Percentiles rank a stretch among this genome's conserved stretches.
phyloP scores from a whole-genome alignment of 2,888 invertebrate species.

The Thecocarcelia acutangulata region DNA sequence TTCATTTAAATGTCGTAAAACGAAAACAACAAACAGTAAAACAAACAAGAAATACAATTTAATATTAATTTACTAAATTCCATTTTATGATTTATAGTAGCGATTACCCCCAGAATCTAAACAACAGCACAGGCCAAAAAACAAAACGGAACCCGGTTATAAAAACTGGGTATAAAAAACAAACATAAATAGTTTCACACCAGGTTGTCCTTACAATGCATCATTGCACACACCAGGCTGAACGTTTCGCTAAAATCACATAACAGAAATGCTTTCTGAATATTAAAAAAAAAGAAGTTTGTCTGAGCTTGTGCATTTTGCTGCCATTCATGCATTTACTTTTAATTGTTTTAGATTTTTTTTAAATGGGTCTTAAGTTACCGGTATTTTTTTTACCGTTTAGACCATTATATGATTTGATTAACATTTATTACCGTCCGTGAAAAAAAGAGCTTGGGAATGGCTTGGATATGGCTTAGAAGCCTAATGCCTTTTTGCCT shows the following conservation, averaged over 20 bases:
- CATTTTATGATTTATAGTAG: slow-evolving; percentile 64
- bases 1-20: slow-evolving; percentile 66
- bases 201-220: slow-evolving; percentile 12
- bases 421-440: slow-evolving; percentile 57
- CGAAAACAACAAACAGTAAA: slow-evolving; percentile 24
- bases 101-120: slow-evolving; percentile 61
- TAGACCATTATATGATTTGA: slow-evolving; percentile 63
- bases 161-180: background rate
- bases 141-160: slow-evolving; percentile 2
- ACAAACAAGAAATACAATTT: slow-evolving; percentile 56
- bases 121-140: slow-evolving; percentile 38
- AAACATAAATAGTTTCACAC: slow-evolving; percentile 34
- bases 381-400: slow-evolving; percentile 52
- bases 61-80: slow-evolving; percentile 64
- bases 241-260: background rate
- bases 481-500: no score
- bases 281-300: slow-evolving; percentile 1
- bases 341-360: background rate
- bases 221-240: background rate
- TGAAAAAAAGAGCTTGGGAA: background rate
- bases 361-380: slow-evolving; percentile 17
- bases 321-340: background rate
- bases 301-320: background rate
- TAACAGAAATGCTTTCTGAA: background rate
- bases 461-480: background rate